Conservation (phyloP, 2,797 vertebrate species). For the Pristis pectinata region DNA sequence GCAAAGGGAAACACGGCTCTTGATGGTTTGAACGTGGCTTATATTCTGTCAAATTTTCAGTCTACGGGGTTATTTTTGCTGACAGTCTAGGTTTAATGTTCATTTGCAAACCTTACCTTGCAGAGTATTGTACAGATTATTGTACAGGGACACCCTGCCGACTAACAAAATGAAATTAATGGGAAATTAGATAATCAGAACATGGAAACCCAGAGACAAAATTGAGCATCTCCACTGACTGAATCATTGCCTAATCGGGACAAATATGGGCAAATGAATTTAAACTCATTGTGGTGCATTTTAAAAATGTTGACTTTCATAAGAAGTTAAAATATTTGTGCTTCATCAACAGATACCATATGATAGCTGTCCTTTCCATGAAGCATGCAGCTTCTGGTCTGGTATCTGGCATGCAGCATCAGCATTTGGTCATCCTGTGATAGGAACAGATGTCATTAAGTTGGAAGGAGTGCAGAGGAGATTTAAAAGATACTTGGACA, state of each 20-base stretch:
- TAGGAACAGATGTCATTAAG: too few relatives aligned
- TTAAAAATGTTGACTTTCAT: background rate
- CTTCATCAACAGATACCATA: background rate
- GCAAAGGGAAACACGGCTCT: background rate
- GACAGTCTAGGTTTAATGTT: background rate
- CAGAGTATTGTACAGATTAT: conserved; percentile 1
- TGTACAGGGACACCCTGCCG: background rate
- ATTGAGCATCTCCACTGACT: background rate
- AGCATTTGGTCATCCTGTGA: too few relatives aligned
- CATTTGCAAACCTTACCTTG: background rate
- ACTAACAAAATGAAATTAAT: background rate
- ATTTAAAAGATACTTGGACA: too few relatives aligned
- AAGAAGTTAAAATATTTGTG: background rate
- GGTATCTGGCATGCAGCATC: too few relatives aligned
- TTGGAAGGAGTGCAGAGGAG: too few relatives aligned
- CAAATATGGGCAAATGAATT: background rate
- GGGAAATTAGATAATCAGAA: background rate
- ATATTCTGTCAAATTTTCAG: background rate
- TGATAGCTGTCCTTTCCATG: background rate
- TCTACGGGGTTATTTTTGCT: background rate
- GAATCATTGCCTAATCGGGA: background rate
- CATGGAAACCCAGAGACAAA: background rate
- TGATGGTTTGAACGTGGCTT: background rate
- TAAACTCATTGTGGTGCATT: background rate
- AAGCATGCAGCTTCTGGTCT: background rate